Evolutionary conservation across 2,797 vertebrate species (phyloP).

Genomic region (Pogoniulus pusillus): DNA sequence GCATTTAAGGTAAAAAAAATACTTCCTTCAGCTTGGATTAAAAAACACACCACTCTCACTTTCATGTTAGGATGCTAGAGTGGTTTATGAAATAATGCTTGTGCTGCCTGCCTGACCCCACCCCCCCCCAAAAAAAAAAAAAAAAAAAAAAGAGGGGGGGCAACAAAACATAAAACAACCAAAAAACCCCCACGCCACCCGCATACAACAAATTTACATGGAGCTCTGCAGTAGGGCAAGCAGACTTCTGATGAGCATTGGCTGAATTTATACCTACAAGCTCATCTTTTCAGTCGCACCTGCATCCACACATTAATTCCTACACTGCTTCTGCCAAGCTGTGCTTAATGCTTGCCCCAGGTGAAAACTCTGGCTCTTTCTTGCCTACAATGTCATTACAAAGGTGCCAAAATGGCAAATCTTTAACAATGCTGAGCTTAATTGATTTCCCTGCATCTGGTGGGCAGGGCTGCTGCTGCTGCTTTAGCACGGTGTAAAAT

Average conservation of each 20-base stretch:
- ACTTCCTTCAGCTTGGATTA: not conserved
- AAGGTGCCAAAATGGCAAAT: not conserved
- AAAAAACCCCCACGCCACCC: not conserved
- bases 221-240: not conserved
- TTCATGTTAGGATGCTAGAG: not conserved
- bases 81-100: not conserved
- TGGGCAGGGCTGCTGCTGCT: not conserved
- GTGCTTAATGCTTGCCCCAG: not conserved
- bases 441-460: not conserved
- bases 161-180: not conserved
- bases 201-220: rapidly evolving
- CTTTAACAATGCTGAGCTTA: not conserved
- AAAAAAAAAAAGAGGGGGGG: no score
- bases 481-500: not conserved
- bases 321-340: not conserved
- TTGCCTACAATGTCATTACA: not conserved
- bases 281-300: not conserved
- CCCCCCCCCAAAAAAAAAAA: not conserved
- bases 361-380: not conserved
- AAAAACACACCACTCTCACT: not conserved
- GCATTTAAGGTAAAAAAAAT: not conserved
- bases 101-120: not conserved
- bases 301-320: not conserved
- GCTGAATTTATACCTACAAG: not conserved
- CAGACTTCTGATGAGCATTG: not conserved